Evolutionary conservation across 2,797 vertebrate genomes (phyloP).

Genomic region (Melanotaenia pygmaea): DNA sequence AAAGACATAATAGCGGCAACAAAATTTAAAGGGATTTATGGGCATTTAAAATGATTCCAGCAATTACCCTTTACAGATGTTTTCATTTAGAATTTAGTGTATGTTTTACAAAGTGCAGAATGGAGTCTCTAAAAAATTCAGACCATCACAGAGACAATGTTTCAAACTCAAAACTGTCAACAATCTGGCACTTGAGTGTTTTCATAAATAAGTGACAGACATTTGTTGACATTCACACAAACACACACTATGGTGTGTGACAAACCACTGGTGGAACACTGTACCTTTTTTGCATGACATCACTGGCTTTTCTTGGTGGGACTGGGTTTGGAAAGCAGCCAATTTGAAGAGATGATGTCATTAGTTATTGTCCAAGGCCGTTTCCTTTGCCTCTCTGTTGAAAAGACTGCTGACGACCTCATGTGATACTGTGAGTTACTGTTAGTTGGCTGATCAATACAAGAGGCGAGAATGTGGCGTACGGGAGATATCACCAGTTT

Average conservation of each 20-base stretch:
- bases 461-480: conserved; percentile 25
- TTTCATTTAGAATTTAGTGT: background rate
- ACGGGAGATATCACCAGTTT: conserved; percentile 45
- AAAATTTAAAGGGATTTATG: conserved; percentile 13
- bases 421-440: conserved; percentile 36
- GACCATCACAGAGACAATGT: background rate
- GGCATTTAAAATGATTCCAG: conserved; percentile 33
- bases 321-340: conserved; percentile 41
- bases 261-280: conserved; percentile 30
- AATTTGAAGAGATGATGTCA: conserved; percentile 56
- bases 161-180: background rate
- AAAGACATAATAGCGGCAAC: conserved; percentile 21
- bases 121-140: background rate
- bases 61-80: background rate
- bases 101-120: background rate
- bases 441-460: conserved; percentile 25
- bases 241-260: background rate
- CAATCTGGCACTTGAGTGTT: conserved; percentile 3
- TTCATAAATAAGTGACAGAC: conserved; percentile 6
- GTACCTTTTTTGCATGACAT: conserved; percentile 45
- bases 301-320: conserved; percentile 41
- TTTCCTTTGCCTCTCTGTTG: conserved; percentile 29
- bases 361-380: conserved; percentile 35
- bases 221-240: conserved; percentile 7
- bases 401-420: conserved; percentile 32